These are phyloP conservation scores for Gadus chalcogrammus DNA, from an alignment of 2,113 vertebrate genomes.

Conservation along the genomic window DNA sequence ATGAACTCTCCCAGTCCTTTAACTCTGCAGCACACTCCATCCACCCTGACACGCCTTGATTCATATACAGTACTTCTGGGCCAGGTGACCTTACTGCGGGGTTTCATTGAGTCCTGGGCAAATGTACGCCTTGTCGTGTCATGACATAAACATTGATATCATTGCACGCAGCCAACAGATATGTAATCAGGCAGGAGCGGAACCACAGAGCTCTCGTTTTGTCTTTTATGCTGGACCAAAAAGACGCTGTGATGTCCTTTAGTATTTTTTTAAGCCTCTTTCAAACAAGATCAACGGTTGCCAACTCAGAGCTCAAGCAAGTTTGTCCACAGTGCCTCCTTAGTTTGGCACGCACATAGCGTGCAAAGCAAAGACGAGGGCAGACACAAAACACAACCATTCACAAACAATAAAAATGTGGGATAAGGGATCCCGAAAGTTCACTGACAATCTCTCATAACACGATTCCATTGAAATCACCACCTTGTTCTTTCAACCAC, in stretches of 20 bases:
- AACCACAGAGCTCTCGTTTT: constrained; percentile 4
- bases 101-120: too few relatives aligned
- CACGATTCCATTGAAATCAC: too few relatives aligned
- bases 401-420: background rate
- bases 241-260: constrained; percentile 23
- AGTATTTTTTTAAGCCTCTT: constrained; percentile 42
- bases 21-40: too few relatives aligned
- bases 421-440: background rate
- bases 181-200: constrained; percentile 21
- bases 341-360: constrained; percentile 27
- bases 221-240: constrained; percentile 25
- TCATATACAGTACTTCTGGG: too few relatives aligned
- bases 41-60: too few relatives aligned
- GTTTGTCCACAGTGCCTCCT: constrained; percentile 37
- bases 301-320: constrained; percentile 39
- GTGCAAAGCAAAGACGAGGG: background rate
- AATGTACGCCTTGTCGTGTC: background rate
- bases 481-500: constrained; percentile 22
- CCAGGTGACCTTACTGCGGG: too few relatives aligned
- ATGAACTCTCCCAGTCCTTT: too few relatives aligned
- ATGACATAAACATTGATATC: constrained; percentile 34
- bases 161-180: constrained; percentile 29
- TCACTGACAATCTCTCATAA: background rate
- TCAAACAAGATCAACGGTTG: constrained; percentile 47
- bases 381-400: constrained; percentile 1